Base-by-base conservation (phyloP, 2,797 vertebrate species). In the Echiichthys vipera region DNA sequence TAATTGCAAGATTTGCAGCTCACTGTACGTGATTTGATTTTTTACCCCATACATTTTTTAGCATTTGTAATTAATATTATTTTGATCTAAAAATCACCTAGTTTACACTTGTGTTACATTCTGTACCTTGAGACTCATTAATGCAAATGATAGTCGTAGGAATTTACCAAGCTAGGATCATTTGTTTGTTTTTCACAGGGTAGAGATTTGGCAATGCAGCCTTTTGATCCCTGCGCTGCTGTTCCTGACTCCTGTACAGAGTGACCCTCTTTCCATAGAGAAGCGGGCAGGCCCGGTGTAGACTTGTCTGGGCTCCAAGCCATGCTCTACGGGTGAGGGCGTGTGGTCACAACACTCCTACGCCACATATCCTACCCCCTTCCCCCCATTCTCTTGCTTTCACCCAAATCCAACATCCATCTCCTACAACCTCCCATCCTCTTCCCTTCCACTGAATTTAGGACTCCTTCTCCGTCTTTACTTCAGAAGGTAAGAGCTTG, bases 221-320 rank as follows among this genome's bases (percentile, higher is more conserved):
- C 53, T 85, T 83, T 84, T 78, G 71, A 79, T 87, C 84, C 81
- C 75, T n/a, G 62, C 46, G 57, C 84, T 77, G 84, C 82, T 84
- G 92, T 81, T 84, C 78, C 83, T 86, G 89, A 91, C 91, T 87
- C 80, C 88, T 88, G 78, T 74, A 83, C 85, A 83, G 86, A 86
- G 76, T 47, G 87, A 81, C 64, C 80, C 82, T 74, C 74, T 88
- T 82, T 72, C 81, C 76, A 47, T 63, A 53, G 73, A 22, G 39
- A 87, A 78, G 82, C 45, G 50, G 65, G 74, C 71, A 77, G 77
- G 71, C 86, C 84, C 84, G 57, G 71, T 74, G 40, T 63, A 51
- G 72, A 70, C 79, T 88, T 30, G 81, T 86, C 88, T 89, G 88
- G 91, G 90, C 88, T 90, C 74, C 13, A 49, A 83, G 90, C 88